A percentile compares a stretch with the other conserved stretches of the same genome.
Conservation (phyloP, 2,113 vertebrate genomes). For the Phalacrocorax brasilianus region DNA sequence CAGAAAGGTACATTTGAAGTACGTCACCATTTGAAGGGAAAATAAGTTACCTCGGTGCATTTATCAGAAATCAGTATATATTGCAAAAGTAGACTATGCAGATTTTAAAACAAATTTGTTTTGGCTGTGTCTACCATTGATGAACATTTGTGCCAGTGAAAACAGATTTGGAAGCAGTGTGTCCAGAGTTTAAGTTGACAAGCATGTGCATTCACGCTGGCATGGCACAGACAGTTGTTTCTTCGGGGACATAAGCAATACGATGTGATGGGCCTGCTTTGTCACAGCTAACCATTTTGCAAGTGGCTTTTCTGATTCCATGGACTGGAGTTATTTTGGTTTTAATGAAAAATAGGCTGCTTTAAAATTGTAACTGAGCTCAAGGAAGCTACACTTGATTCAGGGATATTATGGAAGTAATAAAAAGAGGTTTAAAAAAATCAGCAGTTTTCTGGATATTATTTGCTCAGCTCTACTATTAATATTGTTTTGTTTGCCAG, state of each 20-base stretch:
- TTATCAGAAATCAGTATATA: not conserved
- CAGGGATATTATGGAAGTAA: not conserved
- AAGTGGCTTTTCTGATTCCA: not conserved
- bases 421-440: not conserved
- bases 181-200: not conserved
- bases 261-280: not conserved
- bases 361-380: not conserved
- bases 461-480: slow-evolving; percentile 24
- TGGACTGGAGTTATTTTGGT: not conserved
- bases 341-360: not conserved
- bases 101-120: not conserved
- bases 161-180: not conserved
- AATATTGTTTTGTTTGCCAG: slow-evolving; percentile 48
- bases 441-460: slow-evolving; percentile 20
- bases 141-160: not conserved
- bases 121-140: not conserved
- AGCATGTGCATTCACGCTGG: not conserved
- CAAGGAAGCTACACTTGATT: not conserved
- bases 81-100: not conserved
- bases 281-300: not conserved
- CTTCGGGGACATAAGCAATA: not conserved
- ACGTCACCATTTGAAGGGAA: not conserved
- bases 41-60: not conserved
- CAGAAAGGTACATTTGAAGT: not conserved
- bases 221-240: not conserved